Evolutionary conservation across 1,140 invertebrate species (phyloP), one percentile per base, ranked within the genome.

Genomic region (Capitella teleta): DNA sequence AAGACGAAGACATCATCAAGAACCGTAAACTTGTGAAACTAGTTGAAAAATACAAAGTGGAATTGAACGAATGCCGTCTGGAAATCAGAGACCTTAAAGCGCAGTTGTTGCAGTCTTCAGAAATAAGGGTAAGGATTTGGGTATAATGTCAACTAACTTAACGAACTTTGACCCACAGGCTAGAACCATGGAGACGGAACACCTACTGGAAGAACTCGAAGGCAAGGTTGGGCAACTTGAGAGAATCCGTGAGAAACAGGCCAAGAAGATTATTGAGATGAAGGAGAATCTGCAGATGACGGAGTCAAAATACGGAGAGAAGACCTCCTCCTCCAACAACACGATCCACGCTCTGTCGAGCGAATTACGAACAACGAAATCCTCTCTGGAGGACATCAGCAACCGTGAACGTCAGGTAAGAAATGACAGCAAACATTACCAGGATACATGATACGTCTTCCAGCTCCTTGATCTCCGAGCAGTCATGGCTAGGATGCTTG

Each of bases 391-490:
- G 10, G 58, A 62, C 23, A 54, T 61, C 16, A 62, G 64, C 48
- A 60, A 63, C 41, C 63, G 68, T 54, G 70, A 73, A 51, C 66
- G 64, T 57, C 62, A 68, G 63, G 69, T 72, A 58, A 49, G 14
- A 10, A 12, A 19, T 14, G 12, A 19, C 40, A 14, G 19, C 1
- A n/a, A 21, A 28, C 19, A 12, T 45, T 24, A 28, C 8, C 23
- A 25, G 23, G 2, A 21, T 26, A 5, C 16, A 44, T 5, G 14
- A 16, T 44, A 6, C 16, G 42, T 8, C n/a, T 58, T 57, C 14
- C 58, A 73, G 71, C 47, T 73, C 44, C 43, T 73, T 16, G 71
- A 73, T 48, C 65, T 73, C 55, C 62, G 71, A 28, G 57, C 47
- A 42, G 68, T 72, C 10, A 57, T 73, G 5, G 56, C 67, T 0